These are phyloP conservation scores for Austrolebias charrua DNA, from an alignment of 2,797 vertebrate species.

Conservation along the genomic window DNA sequence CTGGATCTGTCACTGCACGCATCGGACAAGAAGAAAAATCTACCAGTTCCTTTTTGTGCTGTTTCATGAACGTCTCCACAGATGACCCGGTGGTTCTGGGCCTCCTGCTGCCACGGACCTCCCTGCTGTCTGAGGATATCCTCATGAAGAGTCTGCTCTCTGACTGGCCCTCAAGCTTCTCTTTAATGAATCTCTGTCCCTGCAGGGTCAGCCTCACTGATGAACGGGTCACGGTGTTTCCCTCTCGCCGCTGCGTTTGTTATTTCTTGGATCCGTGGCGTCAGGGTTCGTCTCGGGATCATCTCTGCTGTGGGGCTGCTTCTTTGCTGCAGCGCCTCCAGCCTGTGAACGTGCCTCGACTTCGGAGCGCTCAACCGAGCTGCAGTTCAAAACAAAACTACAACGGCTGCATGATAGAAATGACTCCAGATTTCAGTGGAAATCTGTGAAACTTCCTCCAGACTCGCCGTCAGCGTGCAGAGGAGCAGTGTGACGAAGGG, in stretches of 20 bases:
- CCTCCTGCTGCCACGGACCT: not conserved
- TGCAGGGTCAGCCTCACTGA: conserved; percentile 56
- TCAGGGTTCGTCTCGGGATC: conserved; percentile 44
- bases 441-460: conserved; percentile 5
- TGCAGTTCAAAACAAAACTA: conserved; percentile 1
- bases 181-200: conserved; percentile 69
- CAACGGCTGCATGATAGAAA: not conserved
- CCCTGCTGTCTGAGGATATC: conserved; percentile 35
- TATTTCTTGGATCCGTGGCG: conserved; percentile 42
- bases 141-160: conserved; percentile 50
- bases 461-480: not conserved
- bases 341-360: conserved; percentile 7
- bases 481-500: conserved; percentile 25
- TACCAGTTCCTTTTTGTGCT: conserved; percentile 1
- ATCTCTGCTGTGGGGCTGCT: conserved; percentile 39
- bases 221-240: conserved; percentile 53
- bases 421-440: not conserved
- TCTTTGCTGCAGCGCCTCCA: not conserved
- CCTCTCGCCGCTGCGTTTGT: conserved; percentile 36
- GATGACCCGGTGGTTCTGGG: conserved; percentile 8
- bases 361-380: conserved; percentile 12
- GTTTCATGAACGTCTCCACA: not conserved
- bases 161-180: conserved; percentile 54
- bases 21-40: no score
- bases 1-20: no score